Conservation (phyloP, 2,797 vertebrate species). For the Pteropus rufus region DNA sequence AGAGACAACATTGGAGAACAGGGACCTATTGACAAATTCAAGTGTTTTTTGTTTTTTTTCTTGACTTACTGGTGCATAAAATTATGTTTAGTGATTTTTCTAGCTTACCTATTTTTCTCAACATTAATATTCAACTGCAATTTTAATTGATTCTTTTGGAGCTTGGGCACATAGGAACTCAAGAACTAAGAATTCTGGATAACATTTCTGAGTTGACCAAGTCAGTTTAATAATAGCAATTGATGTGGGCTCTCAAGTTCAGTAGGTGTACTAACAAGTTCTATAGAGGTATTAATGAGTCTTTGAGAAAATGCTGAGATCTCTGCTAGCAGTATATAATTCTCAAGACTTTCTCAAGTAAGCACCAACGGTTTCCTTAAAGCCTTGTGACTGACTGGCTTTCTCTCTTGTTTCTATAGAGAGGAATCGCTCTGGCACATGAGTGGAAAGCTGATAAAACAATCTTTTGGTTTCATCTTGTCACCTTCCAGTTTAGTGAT, state of each 20-base stretch:
- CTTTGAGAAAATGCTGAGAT: background rate
- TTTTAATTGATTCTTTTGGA: slow-evolving; percentile 25
- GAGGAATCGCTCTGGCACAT: background rate
- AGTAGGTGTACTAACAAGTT: background rate
- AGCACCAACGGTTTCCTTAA: background rate
- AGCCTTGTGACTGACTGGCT: background rate
- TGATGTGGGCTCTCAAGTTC: background rate
- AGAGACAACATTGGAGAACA: slow-evolving; percentile 1
- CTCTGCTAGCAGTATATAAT: background rate
- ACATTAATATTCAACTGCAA: background rate
- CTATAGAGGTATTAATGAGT: background rate
- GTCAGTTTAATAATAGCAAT: background rate
- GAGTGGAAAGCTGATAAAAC: background rate
- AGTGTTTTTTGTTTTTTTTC: background rate
- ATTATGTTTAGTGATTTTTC: slow-evolving; percentile 18
- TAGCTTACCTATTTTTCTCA: background rate
- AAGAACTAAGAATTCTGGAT: background rate
- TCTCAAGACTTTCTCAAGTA: background rate
- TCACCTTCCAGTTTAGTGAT: background rate
- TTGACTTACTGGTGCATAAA: background rate
- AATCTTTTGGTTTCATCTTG: background rate
- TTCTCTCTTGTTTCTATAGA: background rate
- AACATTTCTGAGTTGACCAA: background rate
- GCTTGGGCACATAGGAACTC: background rate
- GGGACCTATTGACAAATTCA: slow-evolving; percentile 19